Evolutionary conservation across 2,797 vertebrate genomes (phyloP), one percentile per base, ranked within the genome.

Genomic region (Pipistrellus nathusii): DNA sequence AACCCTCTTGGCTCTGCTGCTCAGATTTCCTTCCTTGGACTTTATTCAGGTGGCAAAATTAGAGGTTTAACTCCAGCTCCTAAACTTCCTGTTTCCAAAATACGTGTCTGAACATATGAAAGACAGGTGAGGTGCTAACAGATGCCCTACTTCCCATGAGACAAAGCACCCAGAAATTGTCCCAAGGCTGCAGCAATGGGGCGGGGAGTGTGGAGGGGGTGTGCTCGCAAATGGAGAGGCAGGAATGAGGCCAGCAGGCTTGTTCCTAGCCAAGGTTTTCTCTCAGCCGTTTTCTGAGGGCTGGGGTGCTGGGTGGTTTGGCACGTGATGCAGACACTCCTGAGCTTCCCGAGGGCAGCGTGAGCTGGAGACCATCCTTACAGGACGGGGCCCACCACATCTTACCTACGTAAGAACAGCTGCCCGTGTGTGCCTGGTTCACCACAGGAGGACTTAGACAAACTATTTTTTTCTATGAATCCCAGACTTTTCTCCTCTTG

Each of bases 391-490:
- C 15, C 57, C 4, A 8, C 11, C 73, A 35, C 27, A 3, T 15
- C 18, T 46, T 38, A 27, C 46, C 55, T 48, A 30, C 14, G 15
- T 3, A 48, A 38, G 62, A 69, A 30, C 38, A 64, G 68, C 68
- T 35, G 32, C 0, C 0, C 0, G 0, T 6, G 14, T 73, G 11
- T 15, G 55, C 17, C 2, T 15, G 21, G 12, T 55, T 73, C 21
- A 4, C 13, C 11, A 30, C 35, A 5, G 1, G 10, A 6, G 57
- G 30, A 30, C 64, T 48, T 20, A 12, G 32, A 53, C 12, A 51
- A 23, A 55, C 9, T 35, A 11, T 57, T 62, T 46, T 55, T 55
- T 55, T 76, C 20, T 51, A 0, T 27, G 44, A 57, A 82, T 51
- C 23, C 18, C 53, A 66, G 15, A 30, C 32, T 88, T 83, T 48